Base-by-base conservation (phyloP, 2,113 vertebrate species). In the Misgurnus anguillicaudatus region DNA sequence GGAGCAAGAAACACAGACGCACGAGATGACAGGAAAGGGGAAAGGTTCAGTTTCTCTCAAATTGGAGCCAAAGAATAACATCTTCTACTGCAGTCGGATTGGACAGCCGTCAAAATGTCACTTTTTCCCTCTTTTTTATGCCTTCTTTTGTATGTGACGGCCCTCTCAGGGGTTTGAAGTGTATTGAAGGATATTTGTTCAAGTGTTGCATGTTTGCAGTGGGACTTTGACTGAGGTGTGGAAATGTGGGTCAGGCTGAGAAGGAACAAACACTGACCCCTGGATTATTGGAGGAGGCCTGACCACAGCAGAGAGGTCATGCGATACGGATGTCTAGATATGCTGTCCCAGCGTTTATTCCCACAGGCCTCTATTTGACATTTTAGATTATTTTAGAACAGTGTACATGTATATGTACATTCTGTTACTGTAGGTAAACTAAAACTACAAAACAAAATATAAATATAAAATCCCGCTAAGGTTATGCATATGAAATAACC, bases 91-190 rank as follows among this genome's bases (percentile, higher is more conserved):
- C 61, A 39, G 63, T 42, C 19, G 72, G 58, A 78, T 79, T 80
- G 82, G 78, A 62, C 75, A 80, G 78, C 78, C 61, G 38, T 80
- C 82, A 83, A 68, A 77, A 80, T 83, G 82, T 77, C 75, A 65
- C 58, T 71, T 70, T 71, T 75, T 36, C 36, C 36, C 38, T 11
- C 9, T 36, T 61, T 48, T 76, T 69, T 72, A 72, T 69, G 63
- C 65, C 77, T 55, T 38, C n/a, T 39, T 61, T 72, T 78, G 75
- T 62, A 11, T 81, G 14, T 47, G 74, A 36, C 9, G 24, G 48
- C 21, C 69, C 55, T 78, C 42, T 31, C 42, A 13, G 39, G 62
- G 36, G 63, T 39, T 75, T 69, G 67, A 24, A 53, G 39, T 70
- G 65, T 77, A 55, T 31, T 64, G 24, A 17, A 81, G 39, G 57